Evolutionary conservation across 1,140 invertebrate genomes (phyloP).

Genomic region (Drosophila bifasciata): DNA sequence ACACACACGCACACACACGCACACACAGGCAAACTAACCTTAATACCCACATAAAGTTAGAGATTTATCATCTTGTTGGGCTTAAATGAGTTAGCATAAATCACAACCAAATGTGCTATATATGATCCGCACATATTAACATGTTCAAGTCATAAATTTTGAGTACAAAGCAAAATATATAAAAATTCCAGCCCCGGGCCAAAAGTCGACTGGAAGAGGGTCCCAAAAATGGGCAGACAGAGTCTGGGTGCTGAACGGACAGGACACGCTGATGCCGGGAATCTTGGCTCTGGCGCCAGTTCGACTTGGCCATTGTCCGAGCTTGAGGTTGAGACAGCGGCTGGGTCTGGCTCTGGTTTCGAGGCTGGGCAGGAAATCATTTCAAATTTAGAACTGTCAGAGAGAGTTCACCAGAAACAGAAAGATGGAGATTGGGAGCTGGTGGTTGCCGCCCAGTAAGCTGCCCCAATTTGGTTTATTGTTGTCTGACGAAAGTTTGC

Average conservation of each 20-base stretch:
- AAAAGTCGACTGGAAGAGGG: constrained; percentile 23
- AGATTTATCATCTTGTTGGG: constrained; percentile 43
- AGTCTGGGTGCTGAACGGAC: background rate
- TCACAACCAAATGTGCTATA: constrained; percentile 51
- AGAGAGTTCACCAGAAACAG: too few relatives aligned
- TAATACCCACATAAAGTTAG: constrained; percentile 41
- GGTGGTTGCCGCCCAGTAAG: constrained; percentile 3
- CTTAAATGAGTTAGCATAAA: constrained; percentile 66
- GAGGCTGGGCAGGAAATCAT: constrained; percentile 22
- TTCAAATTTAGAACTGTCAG: constrained; percentile 30
- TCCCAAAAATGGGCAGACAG: constrained; percentile 14
- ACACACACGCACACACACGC: background rate
- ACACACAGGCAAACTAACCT: constrained; percentile 7
- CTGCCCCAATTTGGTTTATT: constrained; percentile 45
- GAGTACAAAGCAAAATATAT: constrained; percentile 41
- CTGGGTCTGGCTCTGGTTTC: too few relatives aligned
- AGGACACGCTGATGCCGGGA: background rate
- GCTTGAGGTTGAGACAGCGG: too few relatives aligned
- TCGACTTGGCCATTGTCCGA: constrained; percentile 7
- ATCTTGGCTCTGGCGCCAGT: constrained; percentile 18
- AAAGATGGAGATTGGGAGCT: background rate
- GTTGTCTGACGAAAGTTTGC: constrained; percentile 26
- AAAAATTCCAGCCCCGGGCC: constrained; percentile 33
- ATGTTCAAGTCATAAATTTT: constrained; percentile 63
- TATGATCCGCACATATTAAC: constrained; percentile 66